Base-by-base conservation (phyloP, 2,113 vertebrate species). In the Callipepla squamata region DNA sequence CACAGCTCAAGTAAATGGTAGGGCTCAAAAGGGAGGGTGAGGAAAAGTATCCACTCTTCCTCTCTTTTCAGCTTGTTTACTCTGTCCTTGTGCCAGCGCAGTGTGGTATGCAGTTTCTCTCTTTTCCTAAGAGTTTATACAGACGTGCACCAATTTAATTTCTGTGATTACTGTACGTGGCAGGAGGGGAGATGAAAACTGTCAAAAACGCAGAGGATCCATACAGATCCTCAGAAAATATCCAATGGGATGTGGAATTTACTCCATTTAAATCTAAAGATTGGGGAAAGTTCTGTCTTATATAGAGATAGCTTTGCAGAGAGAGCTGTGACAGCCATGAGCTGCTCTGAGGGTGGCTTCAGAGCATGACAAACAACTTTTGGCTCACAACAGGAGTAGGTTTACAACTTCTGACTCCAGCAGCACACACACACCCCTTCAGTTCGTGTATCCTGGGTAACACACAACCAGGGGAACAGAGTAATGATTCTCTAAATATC, bases 401-500 rank as follows among this genome's bases (percentile, higher is more conserved):
- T 85, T 89, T 66, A 62, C 34, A 80, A 61, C 40, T 89, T 88
- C 7, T 62, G 70, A n/a, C 36, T 92, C 65, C 63, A 70, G 58
- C 32, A 92, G 42, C 50, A 47, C 63, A 13, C 42, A 3, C 19
- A 13, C 42, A 3, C 19, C 3, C 13, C 20, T 70, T 74, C 57
- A 85, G 6, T 1, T 85, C 76, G 6, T 89, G 13, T 82, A 4
- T 47, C 9, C 78, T 85, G 84, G 53, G 32, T 75, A 55, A 34
- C 84, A 57, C 45, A 42, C 1, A 11, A 12, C 26, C 47, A 47
- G 42, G 30, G 30, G 44, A 90, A 53, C 61, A 75, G 68, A 87
- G 79, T 93, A 89, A 91, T 75, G 69, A 73, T 85, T 96, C 73
- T 90, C 57, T 72, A 80, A 61, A 36, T 96, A 93, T 61, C 89